Base-by-base conservation (phyloP, 2,888 invertebrate genomes). In the Xestia sexstrigata region DNA sequence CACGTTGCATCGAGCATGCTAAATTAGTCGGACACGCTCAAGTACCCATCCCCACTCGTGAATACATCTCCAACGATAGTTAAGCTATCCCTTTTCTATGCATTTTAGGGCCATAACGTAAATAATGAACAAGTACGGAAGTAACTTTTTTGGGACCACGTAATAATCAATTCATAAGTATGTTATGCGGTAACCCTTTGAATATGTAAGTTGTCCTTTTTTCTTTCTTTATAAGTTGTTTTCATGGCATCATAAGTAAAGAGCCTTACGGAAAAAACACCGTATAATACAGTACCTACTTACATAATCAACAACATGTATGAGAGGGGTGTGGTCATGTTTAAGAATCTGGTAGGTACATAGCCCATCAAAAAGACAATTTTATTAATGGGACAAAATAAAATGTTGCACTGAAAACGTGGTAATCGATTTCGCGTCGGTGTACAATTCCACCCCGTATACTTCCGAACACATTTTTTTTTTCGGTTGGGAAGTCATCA, bases 121-220 rank as follows among this genome's bases (percentile, higher is more conserved):
- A 58, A 65, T 49, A 58, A 71, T 65, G n/a, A 63, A 62, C 26
- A 78, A 30, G 9, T 81, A 11, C 1, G 2, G 8, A 79, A 6
- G 11, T 55, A 11, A 63, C 8, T 42, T 74, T 73, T 66, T 13
- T 3, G 26, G 49, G 42, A 15, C 82, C 20, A 42, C 23, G 35
- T 63, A 9, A 76, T 82, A 69, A 65, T 69, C 0, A 42, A 79
- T 75, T 82, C 69, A 69, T 58, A 63, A 58, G 49, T 58, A 45
- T 74, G 55, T 47, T 49, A 35, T 55, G 45, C 20, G 17, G 69
- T 62, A 30, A 70, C 78, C 60, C 69, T 70, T 70, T 66, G 70
- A 66, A 79, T 79, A 60, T 6, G 15, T 83, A 83, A 83, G 52
- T 67, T 42, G 60, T 62, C 39, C 45, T 58, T 82, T 75, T 76